A percentile compares a stretch with the other conserved stretches of the same genome.
Evolutionary conservation across 2,797 vertebrate species (phyloP).

Genomic region (Clarias fuscus): DNA sequence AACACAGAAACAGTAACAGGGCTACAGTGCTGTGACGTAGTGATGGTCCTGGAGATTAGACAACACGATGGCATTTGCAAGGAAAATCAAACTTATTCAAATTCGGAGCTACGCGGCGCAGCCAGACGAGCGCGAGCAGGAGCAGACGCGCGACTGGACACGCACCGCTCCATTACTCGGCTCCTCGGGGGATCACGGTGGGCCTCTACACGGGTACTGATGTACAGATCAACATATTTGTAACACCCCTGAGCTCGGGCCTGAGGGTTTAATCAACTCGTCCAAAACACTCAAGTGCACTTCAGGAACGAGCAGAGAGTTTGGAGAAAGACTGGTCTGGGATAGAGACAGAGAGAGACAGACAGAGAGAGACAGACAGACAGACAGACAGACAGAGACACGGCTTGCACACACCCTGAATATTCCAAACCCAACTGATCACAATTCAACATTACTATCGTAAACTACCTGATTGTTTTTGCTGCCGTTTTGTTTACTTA

Average conservation of each 20-base stretch:
- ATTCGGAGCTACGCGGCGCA: background rate
- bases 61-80: constrained; percentile 28
- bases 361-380: no score
- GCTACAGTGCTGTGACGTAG: constrained; percentile 19
- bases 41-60: constrained; percentile 4
- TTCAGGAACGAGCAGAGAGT: background rate
- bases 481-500: no score
- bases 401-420: no score
- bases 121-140: background rate
- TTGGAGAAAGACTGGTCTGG: no score
- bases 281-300: no score
- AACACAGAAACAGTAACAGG: background rate
- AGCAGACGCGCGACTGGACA: background rate
- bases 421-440: no score
- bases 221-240: background rate
- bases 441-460: no score
- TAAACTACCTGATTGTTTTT: no score
- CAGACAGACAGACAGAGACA: no score
- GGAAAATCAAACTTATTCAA: constrained; percentile 28
- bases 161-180: background rate
- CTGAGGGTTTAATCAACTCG: no score
- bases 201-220: background rate
- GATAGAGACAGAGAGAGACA: no score
- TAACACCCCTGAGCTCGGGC: no score
- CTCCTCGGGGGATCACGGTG: background rate